Base-by-base conservation (phyloP, 2,797 vertebrate genomes). In the Rallus crepitans region DNA sequence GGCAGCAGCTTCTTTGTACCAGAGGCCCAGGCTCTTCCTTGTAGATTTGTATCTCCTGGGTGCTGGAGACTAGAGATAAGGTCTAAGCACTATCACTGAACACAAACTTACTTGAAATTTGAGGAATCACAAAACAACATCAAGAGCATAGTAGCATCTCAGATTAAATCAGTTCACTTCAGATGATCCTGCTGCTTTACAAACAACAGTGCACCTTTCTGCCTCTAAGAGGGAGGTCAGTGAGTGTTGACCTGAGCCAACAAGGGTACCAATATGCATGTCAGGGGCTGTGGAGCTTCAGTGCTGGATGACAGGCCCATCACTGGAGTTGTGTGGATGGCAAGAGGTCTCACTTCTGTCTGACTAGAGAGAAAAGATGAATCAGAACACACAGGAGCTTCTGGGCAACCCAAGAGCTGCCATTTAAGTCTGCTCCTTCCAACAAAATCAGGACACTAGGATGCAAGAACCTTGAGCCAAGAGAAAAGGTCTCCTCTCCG, bases 251-350 rank as follows among this genome's bases (percentile, higher is more conserved):
- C 8, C 42, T 50, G 40, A 76, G 21, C 16, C n/a, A 81, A 30
- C 8, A 30, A 71, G 21, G 11, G 33, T 64, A 39, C 39, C 30
- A 61, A 2, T 0, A 1, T 6, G 15, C n/a, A 21, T 2, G 8
- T 56, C 64, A 82, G 28, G 31, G n/a, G 33, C 70, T 66, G n/a
- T 69, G 50, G 42, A 89, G 31, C 53, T 94, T 87, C 37, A 35
- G 3, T 16, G 9, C 28, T 31, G 7, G 35, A 40, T 40, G 50
- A 61, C 55, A 86, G 16, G 55, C 1, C 21, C 78, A 66, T 14
- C 64, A 48, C 0, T 35, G 31, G 25, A 12, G 14, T 64, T 85
- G 33, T 53, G 12, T 35, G 57, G 11, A 33, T 21, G 37, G 33
- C 31, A 87, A 64, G 28, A 48, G 27, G 20, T 77, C 30, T 89